Base-by-base conservation (phyloP, 2,888 invertebrate genomes). In the Campoplex nolae region DNA sequence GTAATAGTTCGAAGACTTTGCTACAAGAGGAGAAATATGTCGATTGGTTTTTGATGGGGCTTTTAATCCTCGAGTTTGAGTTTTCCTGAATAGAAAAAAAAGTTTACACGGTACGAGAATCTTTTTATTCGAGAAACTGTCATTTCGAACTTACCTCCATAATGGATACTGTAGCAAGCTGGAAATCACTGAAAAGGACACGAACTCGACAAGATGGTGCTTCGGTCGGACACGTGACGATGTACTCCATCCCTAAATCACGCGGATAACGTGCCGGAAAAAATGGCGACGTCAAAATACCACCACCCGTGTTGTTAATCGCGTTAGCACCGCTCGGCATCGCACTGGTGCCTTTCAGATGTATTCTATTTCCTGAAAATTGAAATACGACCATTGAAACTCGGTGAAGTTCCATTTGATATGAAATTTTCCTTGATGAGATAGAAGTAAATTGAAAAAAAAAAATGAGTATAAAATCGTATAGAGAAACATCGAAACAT, bases 181-280 rank as follows among this genome's bases (percentile, higher is more conserved):
- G 96, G 92, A 97, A 97, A 93, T 97, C 97, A 1, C 96, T 96
- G 91, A 97, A 97, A 84, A 96, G 95, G 68, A 97, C 92, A 77
- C 96, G 95, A 45, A 97, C 96, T 71, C 95, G 95, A 90, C 97
- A 97, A 48, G 95, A 92, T 0, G 92, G 89, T 2, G 93, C 95
- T 70, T 95, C 95, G 71, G 93, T 94, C 51, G 95, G 95, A 90
- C 97, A 97, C 51, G 95, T 95, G 23, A 97, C 95, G 42, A 96
- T 95, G 90, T 97, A 96, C 91, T 97, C 97, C 81, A 96, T 95
- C 65, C 96, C 96, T 90, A 96, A 95, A 92, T 97, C 97, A 58
- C 96, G 95, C 0, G 97, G 96, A 94, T 97, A 97, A 18, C 95
- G 95, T 88, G 96, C 94, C 0, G 97, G 97, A 89, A 97, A 97